phyloP scores from a whole-genome alignment of 2,113 vertebrate genomes.

The Oryzias curvinotus region DNA sequence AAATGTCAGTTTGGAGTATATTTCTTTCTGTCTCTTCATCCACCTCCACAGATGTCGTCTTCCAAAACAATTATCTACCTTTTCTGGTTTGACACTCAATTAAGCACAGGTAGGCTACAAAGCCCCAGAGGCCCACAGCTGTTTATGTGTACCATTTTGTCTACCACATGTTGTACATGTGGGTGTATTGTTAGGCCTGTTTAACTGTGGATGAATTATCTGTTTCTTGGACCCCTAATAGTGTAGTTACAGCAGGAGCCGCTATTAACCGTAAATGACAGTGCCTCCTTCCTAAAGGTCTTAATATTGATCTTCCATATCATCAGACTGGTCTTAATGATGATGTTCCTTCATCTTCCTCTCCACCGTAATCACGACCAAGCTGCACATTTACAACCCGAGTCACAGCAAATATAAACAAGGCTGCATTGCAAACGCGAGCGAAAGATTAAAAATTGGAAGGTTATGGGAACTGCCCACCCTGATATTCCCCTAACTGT shows the following conservation, averaged over 20 bases:
- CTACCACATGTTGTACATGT: constrained; percentile 9
- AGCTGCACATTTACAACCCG: constrained; percentile 55
- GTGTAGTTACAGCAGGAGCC: constrained; percentile 49
- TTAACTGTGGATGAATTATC: constrained; percentile 44
- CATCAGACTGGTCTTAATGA: constrained; percentile 57
- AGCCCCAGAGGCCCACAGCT: too few species aligned
- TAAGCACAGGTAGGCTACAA: constrained; percentile 18
- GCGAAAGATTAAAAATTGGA: constrained; percentile 31
- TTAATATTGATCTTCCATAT: constrained; percentile 63
- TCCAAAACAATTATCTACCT: constrained; percentile 4
- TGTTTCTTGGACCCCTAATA: constrained; percentile 48
- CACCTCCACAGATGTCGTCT: constrained; percentile 5
- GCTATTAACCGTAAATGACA: constrained; percentile 72
- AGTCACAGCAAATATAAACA: constrained; percentile 44
- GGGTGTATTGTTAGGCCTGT: constrained; percentile 17
- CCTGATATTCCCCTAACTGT: constrained; percentile 19
- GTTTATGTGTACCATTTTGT: too few species aligned
- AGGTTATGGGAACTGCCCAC: constrained; percentile 34
- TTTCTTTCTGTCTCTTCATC: constrained; percentile 10
- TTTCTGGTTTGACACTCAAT: constrained; percentile 33
- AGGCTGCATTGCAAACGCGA: constrained; percentile 28
- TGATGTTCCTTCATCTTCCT: constrained; percentile 50
- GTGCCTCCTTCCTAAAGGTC: constrained; percentile 59
- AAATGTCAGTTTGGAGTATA: neutral
- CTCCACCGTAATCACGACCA: constrained; percentile 49